Evolutionary conservation across 2,113 vertebrate species (phyloP).

Genomic region (Cyprinodon brontotheroides): DNA sequence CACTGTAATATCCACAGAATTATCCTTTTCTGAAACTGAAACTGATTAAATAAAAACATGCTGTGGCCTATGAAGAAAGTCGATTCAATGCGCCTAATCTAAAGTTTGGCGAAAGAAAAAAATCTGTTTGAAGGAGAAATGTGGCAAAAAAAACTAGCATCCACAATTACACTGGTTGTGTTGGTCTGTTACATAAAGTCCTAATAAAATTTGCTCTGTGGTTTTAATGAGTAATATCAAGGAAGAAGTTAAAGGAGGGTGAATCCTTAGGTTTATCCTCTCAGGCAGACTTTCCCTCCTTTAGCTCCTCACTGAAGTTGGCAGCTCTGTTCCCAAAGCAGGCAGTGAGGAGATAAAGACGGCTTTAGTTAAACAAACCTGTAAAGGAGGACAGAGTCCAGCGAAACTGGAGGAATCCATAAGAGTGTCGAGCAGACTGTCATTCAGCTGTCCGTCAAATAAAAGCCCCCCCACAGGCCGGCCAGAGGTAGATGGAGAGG

Average conservation of each 20-base stretch:
- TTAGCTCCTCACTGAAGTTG: neutral
- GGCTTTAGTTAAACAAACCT: constrained; percentile 74
- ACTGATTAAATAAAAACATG: too few relatives aligned
- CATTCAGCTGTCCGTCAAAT: constrained; percentile 83
- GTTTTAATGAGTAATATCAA: neutral
- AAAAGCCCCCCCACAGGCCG: constrained; percentile 74
- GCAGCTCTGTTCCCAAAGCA: neutral
- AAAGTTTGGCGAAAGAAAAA: neutral
- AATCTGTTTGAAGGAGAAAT: neutral
- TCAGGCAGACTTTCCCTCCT: neutral
- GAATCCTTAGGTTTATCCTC: neutral
- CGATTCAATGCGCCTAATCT: too few relatives aligned
- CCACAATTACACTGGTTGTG: neutral
- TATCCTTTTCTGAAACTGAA: too few relatives aligned
- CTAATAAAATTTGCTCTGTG: neutral
- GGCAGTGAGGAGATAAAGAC: neutral
- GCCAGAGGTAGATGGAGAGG: constrained; percentile 73
- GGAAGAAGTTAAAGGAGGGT: neutral
- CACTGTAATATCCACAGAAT: too few relatives aligned
- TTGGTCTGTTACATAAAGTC: neutral
- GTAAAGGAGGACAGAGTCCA: constrained; percentile 90
- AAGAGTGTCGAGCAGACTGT: constrained; percentile 87
- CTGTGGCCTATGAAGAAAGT: too few relatives aligned
- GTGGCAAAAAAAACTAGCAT: neutral
- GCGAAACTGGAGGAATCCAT: constrained; percentile 81